phyloP scores from a whole-genome alignment of 35 echinoderm and acorn worm genomes.

The Heliocidaris erythrogramma region DNA sequence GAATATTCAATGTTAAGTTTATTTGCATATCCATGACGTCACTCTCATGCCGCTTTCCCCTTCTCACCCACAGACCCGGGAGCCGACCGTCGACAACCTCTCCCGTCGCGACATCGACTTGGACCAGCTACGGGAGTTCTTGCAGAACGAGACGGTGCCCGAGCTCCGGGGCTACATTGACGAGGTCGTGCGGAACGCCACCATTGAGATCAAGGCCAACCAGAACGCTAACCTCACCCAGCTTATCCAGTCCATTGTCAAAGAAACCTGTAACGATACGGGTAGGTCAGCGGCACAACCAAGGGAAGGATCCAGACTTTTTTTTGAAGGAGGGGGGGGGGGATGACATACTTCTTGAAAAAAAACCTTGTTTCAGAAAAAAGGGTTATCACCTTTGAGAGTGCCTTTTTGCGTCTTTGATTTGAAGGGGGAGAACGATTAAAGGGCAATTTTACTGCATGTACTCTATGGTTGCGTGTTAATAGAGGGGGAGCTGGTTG shows the following conservation, averaged over 20 bases:
- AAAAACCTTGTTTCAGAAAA: too few relatives aligned
- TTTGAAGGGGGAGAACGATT: too few relatives aligned
- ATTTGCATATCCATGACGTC: too few relatives aligned
- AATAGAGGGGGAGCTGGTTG: too few relatives aligned
- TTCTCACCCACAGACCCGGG: background rate
- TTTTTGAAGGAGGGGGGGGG: too few relatives aligned
- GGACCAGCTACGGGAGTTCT: constrained; percentile 19
- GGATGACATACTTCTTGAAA: too few relatives aligned
- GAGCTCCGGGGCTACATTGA: constrained; percentile 47
- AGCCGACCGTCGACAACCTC: background rate
- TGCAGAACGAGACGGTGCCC: constrained; percentile 48
- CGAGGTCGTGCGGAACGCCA: constrained; percentile 25
- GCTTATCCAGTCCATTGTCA: background rate
- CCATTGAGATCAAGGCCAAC: constrained; percentile 3
- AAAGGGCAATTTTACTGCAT: too few relatives aligned
- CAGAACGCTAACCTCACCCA: constrained; percentile 21
- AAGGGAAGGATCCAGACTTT: background rate
- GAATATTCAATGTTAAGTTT: too few relatives aligned
- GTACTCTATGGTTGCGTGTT: too few relatives aligned
- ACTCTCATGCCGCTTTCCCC: too few relatives aligned
- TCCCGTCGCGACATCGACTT: constrained; percentile 38
- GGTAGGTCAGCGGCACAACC: background rate
- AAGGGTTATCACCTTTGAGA: too few relatives aligned
- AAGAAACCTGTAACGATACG: background rate
- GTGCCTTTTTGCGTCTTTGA: too few relatives aligned